phyloP scores from a whole-genome alignment of 2,888 invertebrate species.

The Nomada lathburiana region DNA sequence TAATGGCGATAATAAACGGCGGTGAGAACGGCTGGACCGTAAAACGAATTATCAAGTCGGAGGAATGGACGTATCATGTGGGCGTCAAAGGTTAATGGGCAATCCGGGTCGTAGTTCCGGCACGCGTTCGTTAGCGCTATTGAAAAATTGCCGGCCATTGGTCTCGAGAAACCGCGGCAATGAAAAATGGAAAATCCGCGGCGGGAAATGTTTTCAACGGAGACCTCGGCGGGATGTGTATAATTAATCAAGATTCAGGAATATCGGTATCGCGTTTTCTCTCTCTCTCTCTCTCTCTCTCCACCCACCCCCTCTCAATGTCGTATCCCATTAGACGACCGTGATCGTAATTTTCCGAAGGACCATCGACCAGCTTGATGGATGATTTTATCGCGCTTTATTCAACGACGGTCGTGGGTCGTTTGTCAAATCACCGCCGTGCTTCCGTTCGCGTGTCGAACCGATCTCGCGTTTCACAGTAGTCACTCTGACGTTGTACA shows the following conservation, averaged over 20 bases:
- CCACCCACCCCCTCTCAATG: too few species aligned
- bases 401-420: constrained; percentile 29
- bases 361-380: constrained; percentile 47
- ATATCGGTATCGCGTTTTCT: not conserved
- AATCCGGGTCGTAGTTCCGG: not conserved
- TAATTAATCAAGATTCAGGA: not conserved
- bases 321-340: too few species aligned
- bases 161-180: not conserved
- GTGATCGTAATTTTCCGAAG: constrained; percentile 47
- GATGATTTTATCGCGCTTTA: constrained; percentile 55
- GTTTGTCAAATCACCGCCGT: constrained; percentile 47
- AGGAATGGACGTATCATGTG: constrained; percentile 15
- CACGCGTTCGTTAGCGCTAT: not conserved
- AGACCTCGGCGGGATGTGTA: not conserved
- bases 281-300: too few species aligned
- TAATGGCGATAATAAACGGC: constrained; percentile 24
- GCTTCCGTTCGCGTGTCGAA: constrained; percentile 25
- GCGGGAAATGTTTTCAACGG: not conserved
- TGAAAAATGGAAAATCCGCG: not conserved
- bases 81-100: constrained; percentile 23
- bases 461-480: constrained; percentile 1
- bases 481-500: constrained; percentile 35
- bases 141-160: constrained; percentile 1
- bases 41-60: constrained; percentile 18
- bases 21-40: constrained; percentile 15